Conservation (phyloP, 2,113 vertebrate species). For the Campylomormyrus numenius region DNA sequence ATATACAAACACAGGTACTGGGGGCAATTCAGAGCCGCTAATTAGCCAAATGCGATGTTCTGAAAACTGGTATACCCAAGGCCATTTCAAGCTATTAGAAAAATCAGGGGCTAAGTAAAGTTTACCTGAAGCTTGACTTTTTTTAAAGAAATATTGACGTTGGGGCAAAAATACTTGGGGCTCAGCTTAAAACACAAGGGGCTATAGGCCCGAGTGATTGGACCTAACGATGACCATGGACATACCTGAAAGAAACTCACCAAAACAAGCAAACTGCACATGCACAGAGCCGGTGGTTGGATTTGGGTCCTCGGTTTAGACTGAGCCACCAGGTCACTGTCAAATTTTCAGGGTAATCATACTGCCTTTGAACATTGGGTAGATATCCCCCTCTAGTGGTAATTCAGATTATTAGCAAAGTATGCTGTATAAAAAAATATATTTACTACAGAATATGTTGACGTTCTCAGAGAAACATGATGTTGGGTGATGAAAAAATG, state of each 20-base stretch:
- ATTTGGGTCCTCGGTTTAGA: background rate
- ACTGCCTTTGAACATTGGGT: background rate
- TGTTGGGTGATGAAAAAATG: background rate
- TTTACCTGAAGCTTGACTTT: background rate
- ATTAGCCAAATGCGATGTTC: background rate
- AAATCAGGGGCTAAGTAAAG: background rate
- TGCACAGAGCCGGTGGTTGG: background rate
- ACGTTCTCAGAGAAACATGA: background rate
- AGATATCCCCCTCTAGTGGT: background rate
- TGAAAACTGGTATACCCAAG: background rate
- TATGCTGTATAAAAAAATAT: background rate
- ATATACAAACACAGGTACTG: background rate
- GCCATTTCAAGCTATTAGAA: background rate
- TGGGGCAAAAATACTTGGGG: background rate
- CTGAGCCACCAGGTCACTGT: background rate
- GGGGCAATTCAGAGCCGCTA: background rate
- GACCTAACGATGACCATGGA: background rate
- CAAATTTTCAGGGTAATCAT: background rate
- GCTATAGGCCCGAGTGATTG: background rate
- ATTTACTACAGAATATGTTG: background rate
- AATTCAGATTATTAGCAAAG: background rate
- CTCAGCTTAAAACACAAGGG: background rate
- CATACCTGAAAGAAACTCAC: background rate
- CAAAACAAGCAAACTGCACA: background rate
- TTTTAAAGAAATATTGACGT: background rate